Base-by-base conservation (phyloP, 2,888 invertebrate genomes). In the Esperia sulphurella region DNA sequence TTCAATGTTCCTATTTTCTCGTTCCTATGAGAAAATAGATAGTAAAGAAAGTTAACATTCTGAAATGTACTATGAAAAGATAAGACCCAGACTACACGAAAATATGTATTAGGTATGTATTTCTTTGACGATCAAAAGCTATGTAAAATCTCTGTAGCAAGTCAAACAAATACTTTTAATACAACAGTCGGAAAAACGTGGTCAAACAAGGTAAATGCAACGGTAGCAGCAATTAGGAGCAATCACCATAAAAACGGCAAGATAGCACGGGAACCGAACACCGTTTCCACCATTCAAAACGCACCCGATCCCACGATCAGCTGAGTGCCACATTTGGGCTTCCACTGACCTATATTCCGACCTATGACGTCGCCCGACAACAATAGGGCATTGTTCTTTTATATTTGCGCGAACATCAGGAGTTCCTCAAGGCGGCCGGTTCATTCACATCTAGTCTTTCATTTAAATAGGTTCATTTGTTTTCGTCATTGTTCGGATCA, bases 371-470 rank as follows among this genome's bases (percentile, higher is more conserved):
- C 71, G 71, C 61, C 63, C 73, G 72, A 79, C 80, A 82, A 88
- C 89, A 88, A 88, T 88, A 85, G 84, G 79, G 83, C 77, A 89
- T 89, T 89, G 88, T 89, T 87, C 85, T 83, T 83, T 84, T 84
- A 85, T 81, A 83, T 87, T 87, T 80, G 85, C 85, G 77, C 75
- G 74, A 76, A 71, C 78, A 78, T 78, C 82, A 83, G 84, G 84
- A 79, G 82, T 79, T 73, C 83, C 79, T 79, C 85, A 85, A 85
- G 85, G 84, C 75, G 68, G 63, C 51, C 59, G 63, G 83, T 86
- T 89, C 88, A 79, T 86, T 86, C 88, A 87, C 87, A 78, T 85
- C 79, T 79, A 80, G 79, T 68, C 53, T 71, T 71, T 72, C 75
- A 65, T 75, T 76, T 74, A 79, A 81, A 83, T 81, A 82, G 84